Base-by-base conservation (phyloP, 2,888 invertebrate species). In the Gari tellinella region DNA sequence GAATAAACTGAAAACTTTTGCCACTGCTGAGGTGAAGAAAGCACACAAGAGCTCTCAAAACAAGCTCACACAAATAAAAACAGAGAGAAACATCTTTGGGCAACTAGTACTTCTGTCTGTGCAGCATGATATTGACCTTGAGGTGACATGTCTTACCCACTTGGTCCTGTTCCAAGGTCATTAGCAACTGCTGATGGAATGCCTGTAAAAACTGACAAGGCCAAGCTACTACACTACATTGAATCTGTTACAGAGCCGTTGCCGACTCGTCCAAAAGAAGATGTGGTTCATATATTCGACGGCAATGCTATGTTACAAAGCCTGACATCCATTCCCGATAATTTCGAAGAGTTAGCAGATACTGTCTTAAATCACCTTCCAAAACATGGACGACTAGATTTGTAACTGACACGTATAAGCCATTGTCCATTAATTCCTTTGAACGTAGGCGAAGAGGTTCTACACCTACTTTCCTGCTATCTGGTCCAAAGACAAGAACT, bases 161-260 rank as follows among this genome's bases (percentile, higher is more conserved):
- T 72, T 3, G 60, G 70, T 0, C 64, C 76, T n/a, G 73, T 73
- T 25, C 68, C 72, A 2, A 67, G 62, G 68, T 40, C 76, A n/a
- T 45, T 80, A 10, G 77, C 80, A 3, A 74, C 73, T 15, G 62
- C 70, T 17, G 80, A 80, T 58, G 80, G 76, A 8, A 53, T 64
- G 52, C 74, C 77, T 7, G 48, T 58, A 0, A 78, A 81, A 48
- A 69, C 74, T 1, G 64, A 72, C 21, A 78, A 72, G 31, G 45
- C 80, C 14, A 68, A 63, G 37, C 43, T 74, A 1, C 12, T 72
- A 14, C 53, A 67, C 17, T 25, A 40, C 14, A 1, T 72, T 3
- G 72, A 72, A 49, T 12, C 60, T 2, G 10, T 8, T 15, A 41
- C 43, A 23, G 56, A 64, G 49, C 53, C 60, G 37, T 26, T 37